Conservation (phyloP, 2,888 invertebrate genomes). For the Oligia latruncula region DNA sequence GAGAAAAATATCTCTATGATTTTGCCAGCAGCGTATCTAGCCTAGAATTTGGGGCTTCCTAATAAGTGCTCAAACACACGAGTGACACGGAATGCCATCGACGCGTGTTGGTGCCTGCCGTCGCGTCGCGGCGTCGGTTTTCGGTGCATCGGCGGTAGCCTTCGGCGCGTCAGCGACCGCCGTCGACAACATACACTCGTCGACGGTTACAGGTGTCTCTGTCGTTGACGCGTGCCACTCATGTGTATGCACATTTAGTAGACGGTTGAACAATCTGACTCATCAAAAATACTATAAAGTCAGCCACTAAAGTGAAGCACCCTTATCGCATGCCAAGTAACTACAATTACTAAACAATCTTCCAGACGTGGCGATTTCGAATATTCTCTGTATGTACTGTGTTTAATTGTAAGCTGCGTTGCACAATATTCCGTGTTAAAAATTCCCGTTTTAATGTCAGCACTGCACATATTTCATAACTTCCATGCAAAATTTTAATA, state of each 20-base stretch:
- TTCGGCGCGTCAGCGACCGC: too few species aligned
- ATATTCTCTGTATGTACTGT: not conserved
- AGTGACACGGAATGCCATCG: too few species aligned
- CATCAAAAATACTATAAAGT: not conserved
- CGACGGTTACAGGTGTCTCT: too few species aligned
- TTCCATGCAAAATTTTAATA: slow-evolving; percentile 47
- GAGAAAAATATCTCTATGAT: not conserved
- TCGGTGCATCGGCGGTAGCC: too few species aligned
- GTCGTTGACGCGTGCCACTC: too few species aligned
- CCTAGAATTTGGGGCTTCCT: not conserved
- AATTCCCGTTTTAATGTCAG: slow-evolving; percentile 40
- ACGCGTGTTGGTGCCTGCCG: too few species aligned
- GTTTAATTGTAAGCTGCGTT: not conserved
- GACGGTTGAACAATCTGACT: too few species aligned
- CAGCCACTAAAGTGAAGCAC: not conserved
- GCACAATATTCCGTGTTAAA: slow-evolving; percentile 14
- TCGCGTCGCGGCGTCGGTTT: too few species aligned
- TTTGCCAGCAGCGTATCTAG: not conserved
- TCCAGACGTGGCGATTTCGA: not conserved
- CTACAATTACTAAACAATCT: not conserved
- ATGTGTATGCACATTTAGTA: too few species aligned
- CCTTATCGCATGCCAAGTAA: not conserved
- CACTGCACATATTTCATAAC: slow-evolving; percentile 29
- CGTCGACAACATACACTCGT: too few species aligned
- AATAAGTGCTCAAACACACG: not conserved